phyloP scores from a whole-genome alignment of 2,113 vertebrate species.

The Pampusana beccarii region DNA sequence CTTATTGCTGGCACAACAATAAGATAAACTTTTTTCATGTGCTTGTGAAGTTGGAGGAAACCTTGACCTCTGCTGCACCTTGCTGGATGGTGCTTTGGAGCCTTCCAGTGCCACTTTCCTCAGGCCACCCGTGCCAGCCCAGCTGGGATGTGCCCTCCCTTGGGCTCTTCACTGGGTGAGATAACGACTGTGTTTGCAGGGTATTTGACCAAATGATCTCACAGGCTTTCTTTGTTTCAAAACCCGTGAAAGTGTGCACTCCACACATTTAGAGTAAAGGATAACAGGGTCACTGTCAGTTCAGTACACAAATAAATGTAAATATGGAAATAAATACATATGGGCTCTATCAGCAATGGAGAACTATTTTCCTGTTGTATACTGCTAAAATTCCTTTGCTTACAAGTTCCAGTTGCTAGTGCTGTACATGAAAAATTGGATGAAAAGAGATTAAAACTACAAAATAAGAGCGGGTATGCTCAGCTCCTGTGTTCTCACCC shows the following conservation, averaged over 20 bases:
- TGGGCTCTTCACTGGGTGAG: neutral
- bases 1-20: neutral
- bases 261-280: neutral
- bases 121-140: neutral
- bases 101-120: neutral
- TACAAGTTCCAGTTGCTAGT: neutral
- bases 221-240: constrained; percentile 16
- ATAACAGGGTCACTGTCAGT: neutral
- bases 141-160: neutral
- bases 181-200: neutral
- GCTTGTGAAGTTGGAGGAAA: neutral
- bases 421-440: neutral
- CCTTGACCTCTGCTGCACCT: neutral
- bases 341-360: neutral
- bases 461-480: neutral
- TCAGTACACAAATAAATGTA: neutral
- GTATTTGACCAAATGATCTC: constrained; percentile 5
- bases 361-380: neutral
- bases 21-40: neutral
- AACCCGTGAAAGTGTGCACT: neutral
- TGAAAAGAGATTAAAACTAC: neutral
- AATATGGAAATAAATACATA: neutral
- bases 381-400: neutral
- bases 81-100: neutral
- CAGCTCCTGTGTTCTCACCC: neutral